Evolutionary conservation across 2,888 invertebrate genomes (phyloP).

Genomic region (Metacarcinus magister): DNA sequence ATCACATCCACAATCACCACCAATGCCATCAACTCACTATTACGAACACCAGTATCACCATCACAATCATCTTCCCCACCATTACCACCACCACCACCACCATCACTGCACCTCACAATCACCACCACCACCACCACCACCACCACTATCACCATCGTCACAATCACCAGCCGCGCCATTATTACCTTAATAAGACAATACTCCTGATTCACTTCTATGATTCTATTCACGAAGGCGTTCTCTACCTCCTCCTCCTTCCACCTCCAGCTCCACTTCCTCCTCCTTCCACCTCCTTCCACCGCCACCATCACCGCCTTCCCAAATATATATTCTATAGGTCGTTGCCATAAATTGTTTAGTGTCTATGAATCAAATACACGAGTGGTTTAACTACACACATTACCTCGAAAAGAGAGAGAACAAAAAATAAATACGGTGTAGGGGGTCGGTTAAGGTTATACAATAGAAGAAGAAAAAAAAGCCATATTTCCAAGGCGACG

Average conservation of each 20-base stretch:
- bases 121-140: neutral
- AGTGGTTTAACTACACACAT: neutral
- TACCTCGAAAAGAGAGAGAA: neutral
- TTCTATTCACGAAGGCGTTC: neutral
- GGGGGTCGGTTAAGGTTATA: neutral
- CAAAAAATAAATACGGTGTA: no score
- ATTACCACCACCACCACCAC: neutral
- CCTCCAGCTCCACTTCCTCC: neutral
- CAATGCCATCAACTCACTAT: neutral
- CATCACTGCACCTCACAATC: neutral
- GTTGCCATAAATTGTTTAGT: neutral
- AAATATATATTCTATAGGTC: neutral
- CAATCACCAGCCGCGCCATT: neutral
- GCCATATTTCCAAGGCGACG: neutral
- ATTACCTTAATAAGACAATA: constrained; percentile 3
- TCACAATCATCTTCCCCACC: neutral
- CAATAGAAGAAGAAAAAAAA: neutral
- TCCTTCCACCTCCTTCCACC: neutral
- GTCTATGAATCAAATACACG: neutral
- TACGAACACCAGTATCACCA: neutral
- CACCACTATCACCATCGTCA: constrained; percentile 18
- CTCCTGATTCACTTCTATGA: neutral
- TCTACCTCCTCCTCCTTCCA: neutral
- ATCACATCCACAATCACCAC: neutral
- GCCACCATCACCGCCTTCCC: neutral